Base-by-base conservation (phyloP, 2,113 vertebrate genomes). In the Tyrannus savana region DNA sequence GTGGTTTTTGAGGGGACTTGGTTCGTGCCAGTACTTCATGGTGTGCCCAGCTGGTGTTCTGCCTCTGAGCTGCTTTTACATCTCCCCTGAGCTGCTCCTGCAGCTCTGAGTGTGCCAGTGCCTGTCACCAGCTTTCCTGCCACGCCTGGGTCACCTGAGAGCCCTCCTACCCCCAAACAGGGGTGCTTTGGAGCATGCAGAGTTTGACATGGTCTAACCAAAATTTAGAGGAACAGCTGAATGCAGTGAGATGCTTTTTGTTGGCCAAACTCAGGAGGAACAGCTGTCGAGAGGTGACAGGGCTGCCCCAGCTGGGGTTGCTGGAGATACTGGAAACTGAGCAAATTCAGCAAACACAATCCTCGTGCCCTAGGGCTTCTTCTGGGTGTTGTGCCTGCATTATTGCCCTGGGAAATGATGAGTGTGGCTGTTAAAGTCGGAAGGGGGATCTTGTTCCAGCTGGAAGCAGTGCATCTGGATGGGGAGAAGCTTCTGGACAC, bases 121-220 rank as follows among this genome's bases (percentile, higher is more conserved):
- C 44, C 44, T 86, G 8, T 6, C 1, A 1, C 15, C 22, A 60
- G 35, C 30, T 60, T 27, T 42, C 30, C 82, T 25, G 2, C 6
- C 4, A 31, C 39, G 53, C 31, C 25, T 72, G 31, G 22, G 18
- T 50, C 53, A 46, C 39, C 24, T 2, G 3, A 49, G 44, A 53
- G n/a, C 44, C 31, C 35, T 44, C 15, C 53, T 0, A 0, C 15
- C 16, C 7, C 31, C 31, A 58, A 14, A 44, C 28, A 8, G 2
- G 17, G 31, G 8, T 49, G 18, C 42, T 49, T 42, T 35, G 49
- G 35, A 42, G 21, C 42, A 49, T 8, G 4, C 35, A 42, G 67
- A 15, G 42, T 73, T 27, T 35, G 50, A 31, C 24, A 3, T 12
- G 66, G 25, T 7, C 35, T 35, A 19, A 72, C 41, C 30, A 21